Conservation (phyloP, 2,888 invertebrate species). For the Parascotia fuliginaria region DNA sequence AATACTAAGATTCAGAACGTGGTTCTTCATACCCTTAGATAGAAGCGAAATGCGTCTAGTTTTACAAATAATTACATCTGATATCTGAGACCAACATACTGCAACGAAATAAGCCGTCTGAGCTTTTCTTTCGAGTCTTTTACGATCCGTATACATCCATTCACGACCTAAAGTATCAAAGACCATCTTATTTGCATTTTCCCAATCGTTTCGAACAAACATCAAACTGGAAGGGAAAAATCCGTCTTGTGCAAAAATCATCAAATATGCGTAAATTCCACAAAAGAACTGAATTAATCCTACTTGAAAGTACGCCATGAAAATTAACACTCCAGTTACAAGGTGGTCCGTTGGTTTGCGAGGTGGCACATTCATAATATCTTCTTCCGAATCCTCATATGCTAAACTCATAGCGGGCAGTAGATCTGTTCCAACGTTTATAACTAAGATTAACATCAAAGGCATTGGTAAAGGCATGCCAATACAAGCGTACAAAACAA, state of each 20-base stretch:
- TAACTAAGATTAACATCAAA: constrained; percentile 86
- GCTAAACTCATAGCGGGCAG: constrained; percentile 92
- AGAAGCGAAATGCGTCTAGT: constrained; percentile 90
- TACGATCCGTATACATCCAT: constrained; percentile 90
- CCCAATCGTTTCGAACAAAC: constrained; percentile 91
- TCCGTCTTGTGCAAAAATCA: constrained; percentile 92
- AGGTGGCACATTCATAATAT: constrained; percentile 89
- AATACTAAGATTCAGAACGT: constrained; percentile 87
- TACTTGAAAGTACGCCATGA: constrained; percentile 94
- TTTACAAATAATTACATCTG: constrained; percentile 92
- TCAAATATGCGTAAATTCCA: constrained; percentile 92
- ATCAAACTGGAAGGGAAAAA: constrained; percentile 89
- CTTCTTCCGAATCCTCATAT: constrained; percentile 91
- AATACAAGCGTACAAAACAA: constrained; percentile 89
- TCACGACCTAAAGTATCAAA: constrained; percentile 91
- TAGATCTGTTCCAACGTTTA: constrained; percentile 93
- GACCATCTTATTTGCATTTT: constrained; percentile 86
- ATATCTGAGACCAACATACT: constrained; percentile 91
- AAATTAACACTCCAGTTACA: constrained; percentile 87
- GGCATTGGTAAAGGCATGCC: constrained; percentile 91
- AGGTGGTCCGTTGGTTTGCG: constrained; percentile 83
- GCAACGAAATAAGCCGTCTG: constrained; percentile 93
- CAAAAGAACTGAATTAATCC: constrained; percentile 94
- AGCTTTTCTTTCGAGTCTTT: constrained; percentile 89
- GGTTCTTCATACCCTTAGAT: constrained; percentile 91